Evolutionary conservation across 2,113 vertebrate genomes (phyloP).

Genomic region (Cyphomyrus plagiostoma): DNA sequence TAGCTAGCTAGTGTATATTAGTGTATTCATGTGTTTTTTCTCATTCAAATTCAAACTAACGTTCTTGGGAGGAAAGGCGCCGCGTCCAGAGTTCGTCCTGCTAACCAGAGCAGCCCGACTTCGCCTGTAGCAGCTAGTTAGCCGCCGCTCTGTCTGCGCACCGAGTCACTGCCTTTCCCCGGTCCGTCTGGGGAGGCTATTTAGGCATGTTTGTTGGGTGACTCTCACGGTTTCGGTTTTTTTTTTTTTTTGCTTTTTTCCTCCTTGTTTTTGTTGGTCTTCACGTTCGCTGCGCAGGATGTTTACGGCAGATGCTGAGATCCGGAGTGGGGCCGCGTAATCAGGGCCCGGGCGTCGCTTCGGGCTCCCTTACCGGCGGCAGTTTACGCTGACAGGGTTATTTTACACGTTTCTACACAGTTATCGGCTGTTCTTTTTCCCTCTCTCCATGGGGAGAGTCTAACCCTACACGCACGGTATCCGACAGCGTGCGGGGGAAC

Average conservation of each 20-base stretch:
- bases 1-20: background rate
- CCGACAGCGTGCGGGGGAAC: too few relatives aligned
- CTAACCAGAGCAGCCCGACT: background rate
- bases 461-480: background rate
- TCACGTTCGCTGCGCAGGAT: background rate
- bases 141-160: background rate
- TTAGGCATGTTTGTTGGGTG: background rate
- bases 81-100: background rate
- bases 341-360: background rate
- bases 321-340: background rate
- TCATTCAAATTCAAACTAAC: background rate
- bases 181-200: background rate
- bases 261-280: background rate
- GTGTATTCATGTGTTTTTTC: too few relatives aligned
- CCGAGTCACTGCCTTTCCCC: background rate
- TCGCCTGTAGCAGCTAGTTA: background rate
- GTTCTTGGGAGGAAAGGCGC: background rate
- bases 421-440: background rate
- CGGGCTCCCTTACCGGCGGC: background rate
- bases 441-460: background rate
- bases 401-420: background rate
- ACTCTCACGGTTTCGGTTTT: background rate
- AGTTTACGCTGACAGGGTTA: background rate
- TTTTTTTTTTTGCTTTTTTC: background rate
- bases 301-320: background rate